Base-by-base conservation (phyloP, 1,140 invertebrate genomes). In the Acromyrmex heyeri region DNA sequence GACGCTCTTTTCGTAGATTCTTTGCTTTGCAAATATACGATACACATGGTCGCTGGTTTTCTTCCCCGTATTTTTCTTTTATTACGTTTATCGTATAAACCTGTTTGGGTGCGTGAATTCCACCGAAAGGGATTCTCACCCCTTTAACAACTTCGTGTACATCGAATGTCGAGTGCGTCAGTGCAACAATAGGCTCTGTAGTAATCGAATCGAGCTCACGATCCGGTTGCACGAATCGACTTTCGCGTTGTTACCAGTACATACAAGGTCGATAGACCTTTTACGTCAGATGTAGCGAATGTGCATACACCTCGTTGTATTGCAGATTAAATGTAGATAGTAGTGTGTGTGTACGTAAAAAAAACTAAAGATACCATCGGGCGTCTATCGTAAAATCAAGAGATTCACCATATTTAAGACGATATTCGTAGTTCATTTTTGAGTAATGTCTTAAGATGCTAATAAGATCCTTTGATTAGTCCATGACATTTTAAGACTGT, bases 211-310 rank as follows among this genome's bases (percentile, higher is more conserved):
- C 27, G 79, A 61, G 79, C 50, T 61, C 38, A 24, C 30, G 69
- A 83, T 75, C 57, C n/a, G 55, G 8, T 75, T 55, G 64, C 27
- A 27, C 69, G 72, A 83, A 83, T 83, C 69, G 38, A 83, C 79
- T 81, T 69, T 75, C 27, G 67, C 21, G 38, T 50, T 38, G 24
- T 82, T 69, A 44, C 5, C 16, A 21, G 27, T 48, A 24, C 24
- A 34, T 21, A 57, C 78, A 16, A 61, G 14, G 55, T 62, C 67
- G 55, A 61, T 48, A 55, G 30, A 73, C 55, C 55, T 75, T 75
- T 75, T 75, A 59, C 72, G 48, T 75, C 55, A 82, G 55, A 61
- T 48, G 38, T n/a, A 82, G 7, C 24, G 53, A 59, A 21, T 21
- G 14, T 50, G 6, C 67, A 38, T 21, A 14, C 24, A 30, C 14